Base-by-base conservation (phyloP, 2,113 vertebrate genomes). In the Geococcyx californianus region DNA sequence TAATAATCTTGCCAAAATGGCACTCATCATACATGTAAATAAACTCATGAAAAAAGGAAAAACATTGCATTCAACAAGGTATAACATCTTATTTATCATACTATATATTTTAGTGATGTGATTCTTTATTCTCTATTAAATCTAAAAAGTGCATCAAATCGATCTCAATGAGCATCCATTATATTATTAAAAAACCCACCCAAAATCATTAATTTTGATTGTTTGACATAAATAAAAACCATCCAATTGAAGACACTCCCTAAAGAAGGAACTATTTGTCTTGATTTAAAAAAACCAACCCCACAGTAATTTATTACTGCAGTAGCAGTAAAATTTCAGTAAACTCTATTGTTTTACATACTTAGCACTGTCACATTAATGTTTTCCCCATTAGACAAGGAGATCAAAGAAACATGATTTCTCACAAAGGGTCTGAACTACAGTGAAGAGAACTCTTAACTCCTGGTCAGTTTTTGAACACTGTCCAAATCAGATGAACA, bases 341-440 rank as follows among this genome's bases (percentile, higher is more conserved):
- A 90, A 85, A 89, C 34, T 42, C 44, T 84, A 68, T 87, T 89
- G 47, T 74, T 97, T 94, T 84, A 89, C 33, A 54, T 78, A 55
- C 66, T 93, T 73, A 80, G 62, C 76, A 77, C 44, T 82, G 44
- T 77, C 62, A 84, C 59, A 70, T 63, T 73, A 40, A 93, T 90
- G 62, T 40, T 92, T 89, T 94, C 34, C 52, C 63, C 34, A 73
- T 82, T 83, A 91, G 84, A 62, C 79, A 72, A 94, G 51, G 60
- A 94, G 72, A 97, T 96, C 81, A 96, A 97, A 96, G 95, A 91
- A 92, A 92, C 72, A 25, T 93, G 66, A 96, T 93, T 77, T 93
- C 75, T 96, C 93, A 94, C 85, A 82, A 93, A 87, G 74, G 92
- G 24, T 68, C 90, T 90, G 79, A 96, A 95, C 56, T 62, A 73